Percentiles rank a stretch among this genome's conserved stretches.
These are phyloP conservation scores for Polietes domitor DNA, from an alignment of 2,888 invertebrate species.

Conservation along the genomic window DNA sequence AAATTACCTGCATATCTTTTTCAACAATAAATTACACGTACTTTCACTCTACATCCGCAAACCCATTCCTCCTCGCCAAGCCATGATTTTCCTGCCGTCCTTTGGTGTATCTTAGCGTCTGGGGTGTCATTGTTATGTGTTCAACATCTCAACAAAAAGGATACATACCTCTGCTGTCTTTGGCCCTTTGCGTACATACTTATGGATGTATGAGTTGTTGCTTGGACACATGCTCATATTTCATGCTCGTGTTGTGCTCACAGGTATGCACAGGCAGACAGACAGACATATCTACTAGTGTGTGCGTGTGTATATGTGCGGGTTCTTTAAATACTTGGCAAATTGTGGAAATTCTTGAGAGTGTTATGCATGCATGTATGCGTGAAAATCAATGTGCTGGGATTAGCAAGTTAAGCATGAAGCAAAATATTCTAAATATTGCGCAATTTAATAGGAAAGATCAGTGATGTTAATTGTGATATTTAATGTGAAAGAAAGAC, in stretches of 20 bases:
- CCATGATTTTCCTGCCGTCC: not conserved
- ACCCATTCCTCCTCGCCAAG: too few relatives aligned
- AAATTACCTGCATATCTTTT: slow-evolving; percentile 18
- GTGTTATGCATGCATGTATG: not conserved
- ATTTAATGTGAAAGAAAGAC: too few relatives aligned
- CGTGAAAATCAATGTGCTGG: not conserved
- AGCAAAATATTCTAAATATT: too few relatives aligned
- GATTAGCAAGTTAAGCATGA: not conserved
- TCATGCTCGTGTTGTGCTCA: not conserved
- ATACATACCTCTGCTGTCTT: too few relatives aligned
- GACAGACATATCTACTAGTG: not conserved
- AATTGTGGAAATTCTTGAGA: not conserved
- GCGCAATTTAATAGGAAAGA: too few relatives aligned
- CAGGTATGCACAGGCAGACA: not conserved
- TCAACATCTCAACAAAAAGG: not conserved
- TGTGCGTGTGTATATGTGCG: not conserved
- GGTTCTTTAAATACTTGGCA: not conserved
- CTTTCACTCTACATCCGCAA: not conserved
- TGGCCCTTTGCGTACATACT: not conserved
- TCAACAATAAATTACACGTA: slow-evolving; percentile 8
- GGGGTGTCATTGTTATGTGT: slow-evolving; percentile 6
- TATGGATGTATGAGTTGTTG: not conserved
- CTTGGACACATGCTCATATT: not conserved
- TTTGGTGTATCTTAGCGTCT: not conserved
- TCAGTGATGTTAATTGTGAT: too few relatives aligned